Percentiles rank a stretch among this genome's conserved stretches.
phyloP scores from a whole-genome alignment of 2,888 invertebrate species.

The Trisateles emortualis region DNA sequence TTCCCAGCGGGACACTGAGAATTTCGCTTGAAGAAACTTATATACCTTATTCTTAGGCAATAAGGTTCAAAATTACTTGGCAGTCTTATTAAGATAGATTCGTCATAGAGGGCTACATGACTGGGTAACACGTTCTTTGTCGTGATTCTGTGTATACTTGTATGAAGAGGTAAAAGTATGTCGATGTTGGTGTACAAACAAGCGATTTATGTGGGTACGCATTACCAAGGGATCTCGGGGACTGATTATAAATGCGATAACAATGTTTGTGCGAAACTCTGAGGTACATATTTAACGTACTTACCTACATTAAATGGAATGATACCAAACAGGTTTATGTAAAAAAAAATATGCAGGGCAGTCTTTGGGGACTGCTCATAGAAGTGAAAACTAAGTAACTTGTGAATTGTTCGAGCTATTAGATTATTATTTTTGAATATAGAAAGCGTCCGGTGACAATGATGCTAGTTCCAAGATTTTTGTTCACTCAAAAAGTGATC shows the following conservation, averaged over 20 bases:
- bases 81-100: slow-evolving; percentile 62
- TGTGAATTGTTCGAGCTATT: no score
- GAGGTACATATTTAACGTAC: background rate
- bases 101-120: slow-evolving; percentile 74
- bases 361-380: no score
- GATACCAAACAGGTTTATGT: slow-evolving; percentile 3
- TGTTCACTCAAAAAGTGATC: no score
- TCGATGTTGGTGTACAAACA: slow-evolving; percentile 35
- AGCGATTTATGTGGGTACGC: slow-evolving; percentile 39
- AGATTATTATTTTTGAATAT: no score
- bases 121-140: slow-evolving; percentile 73
- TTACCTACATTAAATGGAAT: background rate
- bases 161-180: slow-evolving; percentile 43
- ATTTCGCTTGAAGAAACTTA: slow-evolving; percentile 48
- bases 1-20: slow-evolving; percentile 73
- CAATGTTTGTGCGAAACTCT: slow-evolving; percentile 18
- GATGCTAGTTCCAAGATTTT: no score
- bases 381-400: no score
- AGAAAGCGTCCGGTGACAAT: no score
- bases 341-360: no score
- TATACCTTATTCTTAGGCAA: slow-evolving; percentile 42
- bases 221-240: slow-evolving; percentile 17
- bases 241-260: slow-evolving; percentile 21
- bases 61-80: slow-evolving; percentile 53
- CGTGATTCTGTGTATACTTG: slow-evolving; percentile 71